Percentiles rank a stretch among this genome's conserved stretches.
Evolutionary conservation across 1,140 invertebrate species (phyloP).

Genomic region (Penaeus vannamei): DNA sequence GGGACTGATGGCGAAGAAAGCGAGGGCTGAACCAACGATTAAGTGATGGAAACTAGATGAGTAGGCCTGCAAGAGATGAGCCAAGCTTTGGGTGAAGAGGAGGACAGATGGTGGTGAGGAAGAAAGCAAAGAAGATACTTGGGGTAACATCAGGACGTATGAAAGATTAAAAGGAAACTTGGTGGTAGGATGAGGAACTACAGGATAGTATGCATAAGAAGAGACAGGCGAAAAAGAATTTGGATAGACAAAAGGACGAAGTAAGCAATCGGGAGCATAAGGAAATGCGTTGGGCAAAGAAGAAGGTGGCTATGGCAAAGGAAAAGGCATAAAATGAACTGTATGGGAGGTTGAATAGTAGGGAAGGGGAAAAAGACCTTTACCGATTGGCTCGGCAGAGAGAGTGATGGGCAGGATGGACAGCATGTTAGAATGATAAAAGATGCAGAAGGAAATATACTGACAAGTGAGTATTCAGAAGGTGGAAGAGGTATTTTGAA

Average conservation of each 20-base stretch:
- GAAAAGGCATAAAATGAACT: constrained; percentile 1
- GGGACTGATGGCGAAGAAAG: not conserved
- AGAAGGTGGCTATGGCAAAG: not conserved
- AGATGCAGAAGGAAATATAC: constrained; percentile 6
- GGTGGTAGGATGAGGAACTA: constrained; percentile 4
- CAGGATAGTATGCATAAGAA: too few relatives aligned
- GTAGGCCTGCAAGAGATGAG: not conserved
- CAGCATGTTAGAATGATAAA: too few relatives aligned
- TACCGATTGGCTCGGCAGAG: too few relatives aligned
- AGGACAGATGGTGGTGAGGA: not conserved
- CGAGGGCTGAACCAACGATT: constrained; percentile 5
- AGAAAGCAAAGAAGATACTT: constrained; percentile 7
- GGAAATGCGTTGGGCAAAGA: not conserved
- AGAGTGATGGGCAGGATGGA: too few relatives aligned
- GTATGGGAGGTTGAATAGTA: constrained; percentile 11
- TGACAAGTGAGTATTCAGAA: constrained; percentile 1
- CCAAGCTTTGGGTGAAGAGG: not conserved
- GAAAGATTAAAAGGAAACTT: not conserved
- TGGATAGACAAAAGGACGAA: too few relatives aligned
- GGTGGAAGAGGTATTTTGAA: constrained; percentile 12
- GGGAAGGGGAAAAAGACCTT: too few relatives aligned
- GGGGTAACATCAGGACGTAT: not conserved
- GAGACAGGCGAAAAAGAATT: too few relatives aligned
- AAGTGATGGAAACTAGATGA: constrained; percentile 4
- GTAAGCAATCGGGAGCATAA: not conserved